Evolutionary conservation across 2,113 vertebrate genomes (phyloP), one percentile per base, ranked within the genome.

Genomic region (Bombycilla garrulus): DNA sequence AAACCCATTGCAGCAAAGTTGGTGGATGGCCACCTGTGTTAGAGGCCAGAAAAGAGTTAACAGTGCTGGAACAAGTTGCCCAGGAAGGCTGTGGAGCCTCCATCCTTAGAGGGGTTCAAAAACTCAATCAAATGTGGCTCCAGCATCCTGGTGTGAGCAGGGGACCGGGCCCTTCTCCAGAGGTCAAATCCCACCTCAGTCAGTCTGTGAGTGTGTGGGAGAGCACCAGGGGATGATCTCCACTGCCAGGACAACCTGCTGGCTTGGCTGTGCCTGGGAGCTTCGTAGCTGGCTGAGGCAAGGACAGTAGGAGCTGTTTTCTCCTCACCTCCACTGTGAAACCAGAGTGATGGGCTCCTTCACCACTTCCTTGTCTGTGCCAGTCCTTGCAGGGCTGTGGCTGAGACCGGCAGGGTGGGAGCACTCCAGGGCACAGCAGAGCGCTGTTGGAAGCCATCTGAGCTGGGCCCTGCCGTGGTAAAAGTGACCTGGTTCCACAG

Each of bases 71-170:
- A 19, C 40, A 82, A 44, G 36, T 42, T 79, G 21, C 23, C 12
- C 23, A 61, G 48, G 36, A 29, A 69, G 36, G 4, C n/a, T 64
- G 21, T 36, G 77, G 25, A 78, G 17, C 33, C 36, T 77, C 60
- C 36, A 33, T 71, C 29, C 44, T 72, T 2, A 12, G 14, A 51
- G 5, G 5, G 12, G 18, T 35, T 71, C 17, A 66, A 66, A 90
- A 89, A 11, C 23, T 33, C 23, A 51, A 23, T 33, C 0, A 0
- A 53, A 31, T 12, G 0, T 6, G 4, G 28, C 40, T 29, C 51
- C 40, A 61, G 73, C 47, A 54, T 66, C 42, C 26, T 74, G 24
- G 20, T 12, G 47, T 90, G 69, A 76, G n/a, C 7, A 13, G 22
- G 11, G 6, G 7, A 4, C 19, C 73, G 42, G 28, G 50, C 0